phyloP scores from a whole-genome alignment of 2,113 vertebrate species.

The Nothobranchius kuhntae region DNA sequence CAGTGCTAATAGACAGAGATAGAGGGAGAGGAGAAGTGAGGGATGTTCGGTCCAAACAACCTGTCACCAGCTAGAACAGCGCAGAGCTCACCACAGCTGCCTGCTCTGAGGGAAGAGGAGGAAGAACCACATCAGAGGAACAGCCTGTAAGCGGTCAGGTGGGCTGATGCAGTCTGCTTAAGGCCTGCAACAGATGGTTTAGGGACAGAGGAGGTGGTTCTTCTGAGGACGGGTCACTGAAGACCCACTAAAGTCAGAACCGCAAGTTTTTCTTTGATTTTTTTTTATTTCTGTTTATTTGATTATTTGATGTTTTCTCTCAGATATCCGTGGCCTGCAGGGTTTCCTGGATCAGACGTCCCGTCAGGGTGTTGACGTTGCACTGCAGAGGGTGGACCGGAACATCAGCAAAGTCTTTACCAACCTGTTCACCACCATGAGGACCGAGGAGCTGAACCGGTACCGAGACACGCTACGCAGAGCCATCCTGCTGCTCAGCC shows the following conservation, averaged over 20 bases:
- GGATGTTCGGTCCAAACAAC: constrained; percentile 55
- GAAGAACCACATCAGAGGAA: not conserved
- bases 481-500: constrained; percentile 92
- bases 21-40: constrained; percentile 11
- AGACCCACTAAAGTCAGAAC: too few species aligned
- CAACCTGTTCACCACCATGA: constrained; percentile 95
- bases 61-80: constrained; percentile 50
- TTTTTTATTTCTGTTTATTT: not conserved
- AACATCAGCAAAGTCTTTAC: constrained; percentile 96
- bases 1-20: constrained; percentile 56
- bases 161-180: not conserved
- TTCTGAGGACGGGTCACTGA: not conserved
- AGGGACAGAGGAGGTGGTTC: not conserved
- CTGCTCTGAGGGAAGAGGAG: not conserved
- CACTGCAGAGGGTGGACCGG: constrained; percentile 92
- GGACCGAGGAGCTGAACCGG: constrained; percentile 93
- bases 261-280: not conserved
- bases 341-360: constrained; percentile 94
- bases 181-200: not conserved
- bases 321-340: constrained; percentile 96
- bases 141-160: too few species aligned
- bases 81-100: constrained; percentile 19
- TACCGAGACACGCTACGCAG: constrained; percentile 93
- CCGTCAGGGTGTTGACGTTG: constrained; percentile 91
- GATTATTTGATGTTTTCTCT: not conserved